phyloP scores from a whole-genome alignment of 2,888 invertebrate species.

The Cryptocephalus moraei region DNA sequence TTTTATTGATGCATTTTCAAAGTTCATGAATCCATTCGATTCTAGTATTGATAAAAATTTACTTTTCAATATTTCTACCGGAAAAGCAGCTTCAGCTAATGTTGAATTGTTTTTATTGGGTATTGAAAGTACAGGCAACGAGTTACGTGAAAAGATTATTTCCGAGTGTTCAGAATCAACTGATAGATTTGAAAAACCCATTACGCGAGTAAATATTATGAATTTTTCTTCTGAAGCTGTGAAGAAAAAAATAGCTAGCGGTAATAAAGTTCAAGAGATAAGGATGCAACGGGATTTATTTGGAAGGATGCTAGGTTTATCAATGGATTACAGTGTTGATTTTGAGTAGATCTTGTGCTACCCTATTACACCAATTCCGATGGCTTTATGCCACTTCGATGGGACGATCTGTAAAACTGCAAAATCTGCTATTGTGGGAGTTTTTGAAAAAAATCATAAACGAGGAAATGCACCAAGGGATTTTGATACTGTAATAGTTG shows the following conservation, averaged over 20 bases:
- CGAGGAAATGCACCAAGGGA: conserved; percentile 4
- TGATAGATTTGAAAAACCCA: conserved; percentile 16
- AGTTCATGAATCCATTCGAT: conserved; percentile 10
- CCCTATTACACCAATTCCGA: conserved; percentile 14
- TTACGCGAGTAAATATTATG: conserved; percentile 10
- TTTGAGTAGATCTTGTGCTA: conserved; percentile 13
- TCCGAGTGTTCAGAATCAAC: conserved; percentile 12
- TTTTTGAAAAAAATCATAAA: conserved; percentile 9
- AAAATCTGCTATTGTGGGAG: conserved; percentile 19
- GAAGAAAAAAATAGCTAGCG: conserved; percentile 13
- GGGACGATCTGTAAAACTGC: conserved; percentile 21
- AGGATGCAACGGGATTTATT: conserved; percentile 22
- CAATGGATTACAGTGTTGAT: conserved; percentile 12
- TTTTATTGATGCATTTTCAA: conserved; percentile 7
- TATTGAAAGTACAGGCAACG: conserved; percentile 14
- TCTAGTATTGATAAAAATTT: conserved; percentile 6
- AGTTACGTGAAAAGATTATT: conserved; percentile 17
- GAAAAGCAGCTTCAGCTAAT: conserved; percentile 13
- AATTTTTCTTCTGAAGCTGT: conserved; percentile 9
- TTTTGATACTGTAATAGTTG: conserved; percentile 15
- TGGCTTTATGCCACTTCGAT: conserved; percentile 22
- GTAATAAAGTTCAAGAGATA: conserved; percentile 21
- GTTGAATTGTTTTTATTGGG: conserved; percentile 16
- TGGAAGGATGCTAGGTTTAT: conserved; percentile 19
- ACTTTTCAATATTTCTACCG: conserved; percentile 20